A percentile compares a stretch with the other conserved stretches of the same genome.
These are phyloP conservation scores for Camponotus floridanus DNA, from an alignment of 1,140 invertebrate species.

Conservation along the genomic window DNA sequence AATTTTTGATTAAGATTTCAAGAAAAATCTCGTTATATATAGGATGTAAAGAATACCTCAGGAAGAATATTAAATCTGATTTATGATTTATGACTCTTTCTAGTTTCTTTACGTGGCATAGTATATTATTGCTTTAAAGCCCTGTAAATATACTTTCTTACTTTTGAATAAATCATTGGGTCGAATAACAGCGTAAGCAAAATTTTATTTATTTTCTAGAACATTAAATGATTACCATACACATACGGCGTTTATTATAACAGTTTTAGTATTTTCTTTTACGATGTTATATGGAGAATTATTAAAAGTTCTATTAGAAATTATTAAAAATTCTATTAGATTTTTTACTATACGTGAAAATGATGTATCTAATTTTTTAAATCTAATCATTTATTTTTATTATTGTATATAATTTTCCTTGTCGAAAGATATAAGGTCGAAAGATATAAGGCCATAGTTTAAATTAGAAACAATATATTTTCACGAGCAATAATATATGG, in stretches of 20 bases:
- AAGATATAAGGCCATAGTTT: slow-evolving; percentile 7
- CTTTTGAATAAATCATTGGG: not conserved
- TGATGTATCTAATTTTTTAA: not conserved
- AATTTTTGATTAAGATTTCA: slow-evolving; percentile 23
- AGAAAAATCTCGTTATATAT: not conserved
- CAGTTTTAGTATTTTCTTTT: not conserved
- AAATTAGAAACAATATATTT: slow-evolving; percentile 33
- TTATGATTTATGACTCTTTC: not conserved
- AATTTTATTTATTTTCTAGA: not conserved
- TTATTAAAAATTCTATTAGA: not conserved
- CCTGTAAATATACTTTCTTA: slow-evolving; percentile 7
- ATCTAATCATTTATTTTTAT: not conserved
- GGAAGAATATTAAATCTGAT: not conserved
- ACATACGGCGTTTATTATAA: not conserved
- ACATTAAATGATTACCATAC: not conserved
- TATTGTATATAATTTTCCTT: no score
- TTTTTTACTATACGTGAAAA: not conserved
- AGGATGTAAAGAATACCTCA: not conserved
- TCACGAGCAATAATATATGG: not conserved
- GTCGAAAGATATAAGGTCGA: not conserved
- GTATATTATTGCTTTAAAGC: slow-evolving; percentile 5
- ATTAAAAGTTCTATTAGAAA: not conserved
- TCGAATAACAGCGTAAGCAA: not conserved
- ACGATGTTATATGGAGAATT: not conserved
- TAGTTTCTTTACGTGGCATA: not conserved